Conservation (phyloP, 30 jellyfish, hydroid and myxozoan genomes). For the Haliclystus octoradiatus region DNA sequence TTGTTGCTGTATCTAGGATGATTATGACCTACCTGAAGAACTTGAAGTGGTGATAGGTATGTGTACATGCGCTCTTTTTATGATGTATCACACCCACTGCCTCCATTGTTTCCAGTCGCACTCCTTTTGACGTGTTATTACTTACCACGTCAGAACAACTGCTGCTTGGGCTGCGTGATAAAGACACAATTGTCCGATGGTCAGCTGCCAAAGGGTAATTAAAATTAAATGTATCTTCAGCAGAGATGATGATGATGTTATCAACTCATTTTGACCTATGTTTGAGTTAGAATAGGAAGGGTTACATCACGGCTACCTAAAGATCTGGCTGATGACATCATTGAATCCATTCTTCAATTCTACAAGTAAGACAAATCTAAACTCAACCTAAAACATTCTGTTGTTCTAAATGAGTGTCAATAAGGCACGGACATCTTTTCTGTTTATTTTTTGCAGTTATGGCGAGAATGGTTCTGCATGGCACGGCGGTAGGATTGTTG, state of each 20-base stretch:
- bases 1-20: too few species aligned
- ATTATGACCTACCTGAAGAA: conserved; percentile 49
- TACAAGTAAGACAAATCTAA: conserved; percentile 32
- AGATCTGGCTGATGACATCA: conserved; percentile 80
- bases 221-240: too few species aligned
- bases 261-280: neutral
- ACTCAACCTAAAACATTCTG: too few species aligned
- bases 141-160: conserved; percentile 65
- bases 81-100: too few species aligned
- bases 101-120: too few species aligned
- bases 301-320: conserved; percentile 70
- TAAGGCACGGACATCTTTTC: too few species aligned
- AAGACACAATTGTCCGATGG: conserved; percentile 86
- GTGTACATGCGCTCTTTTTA: too few species aligned
- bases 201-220: conserved; percentile 95
- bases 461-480: conserved; percentile 55
- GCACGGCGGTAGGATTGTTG: conserved; percentile 73
- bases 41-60: conserved; percentile 40
- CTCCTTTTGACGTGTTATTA: too few species aligned
- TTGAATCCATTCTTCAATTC: conserved; percentile 53
- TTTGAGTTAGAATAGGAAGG: conserved; percentile 60
- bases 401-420: too few species aligned
- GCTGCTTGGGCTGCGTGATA: conserved; percentile 50
- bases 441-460: conserved; percentile 44
- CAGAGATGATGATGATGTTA: neutral